These are phyloP conservation scores for Scaptomyza caliginosa DNA, from an alignment of 2,888 invertebrate species.

Conservation along the genomic window DNA sequence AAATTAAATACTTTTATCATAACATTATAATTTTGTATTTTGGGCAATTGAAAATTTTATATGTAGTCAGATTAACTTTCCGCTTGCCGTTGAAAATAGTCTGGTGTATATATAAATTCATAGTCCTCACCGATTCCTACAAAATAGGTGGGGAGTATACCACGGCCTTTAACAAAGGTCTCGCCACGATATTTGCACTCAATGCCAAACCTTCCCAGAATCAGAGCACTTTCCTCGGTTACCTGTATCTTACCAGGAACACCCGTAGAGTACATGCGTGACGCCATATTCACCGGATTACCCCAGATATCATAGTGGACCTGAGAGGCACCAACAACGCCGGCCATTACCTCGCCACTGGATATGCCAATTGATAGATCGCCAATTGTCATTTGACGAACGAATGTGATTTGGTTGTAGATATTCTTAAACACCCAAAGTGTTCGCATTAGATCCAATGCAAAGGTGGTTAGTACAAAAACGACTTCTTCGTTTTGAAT, in stretches of 20 bases:
- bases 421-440: slow-evolving; percentile 85
- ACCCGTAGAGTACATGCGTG: slow-evolving; percentile 97
- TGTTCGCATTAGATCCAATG: slow-evolving; percentile 87
- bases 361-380: slow-evolving; percentile 88
- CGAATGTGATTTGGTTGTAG: slow-evolving; percentile 83
- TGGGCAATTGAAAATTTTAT: no score
- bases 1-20: not conserved
- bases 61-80: no score
- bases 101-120: slow-evolving; percentile 64
- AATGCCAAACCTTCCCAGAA: slow-evolving; percentile 88
- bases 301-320: slow-evolving; percentile 99
- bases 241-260: slow-evolving; percentile 91
- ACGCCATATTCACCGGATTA: slow-evolving; percentile 97
- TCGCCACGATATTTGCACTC: slow-evolving; percentile 88
- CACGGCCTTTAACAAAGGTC: slow-evolving; percentile 89
- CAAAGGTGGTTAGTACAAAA: slow-evolving; percentile 86
- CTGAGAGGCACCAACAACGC: slow-evolving; percentile 96
- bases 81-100: not conserved
- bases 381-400: slow-evolving; percentile 57
- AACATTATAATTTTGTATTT: no score
- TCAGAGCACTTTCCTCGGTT: slow-evolving; percentile 88
- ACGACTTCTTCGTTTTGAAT: slow-evolving; percentile 83
- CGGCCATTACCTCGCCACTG: slow-evolving; percentile 95
- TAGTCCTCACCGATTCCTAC: slow-evolving; percentile 87
- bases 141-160: slow-evolving; percentile 89